Evolutionary conservation across 2,888 invertebrate species (phyloP), one percentile per base, ranked within the genome.

Genomic region (Calameuta idolon): DNA sequence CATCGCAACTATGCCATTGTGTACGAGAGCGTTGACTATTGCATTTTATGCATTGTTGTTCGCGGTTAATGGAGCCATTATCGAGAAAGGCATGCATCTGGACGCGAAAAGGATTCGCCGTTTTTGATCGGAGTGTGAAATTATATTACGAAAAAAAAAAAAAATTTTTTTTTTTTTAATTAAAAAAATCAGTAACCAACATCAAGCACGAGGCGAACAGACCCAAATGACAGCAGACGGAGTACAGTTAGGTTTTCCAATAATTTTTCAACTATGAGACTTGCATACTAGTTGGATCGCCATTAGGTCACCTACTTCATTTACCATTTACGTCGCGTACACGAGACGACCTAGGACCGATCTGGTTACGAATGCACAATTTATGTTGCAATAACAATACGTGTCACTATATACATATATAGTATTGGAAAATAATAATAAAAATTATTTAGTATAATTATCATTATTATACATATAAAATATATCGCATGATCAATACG

Each of bases 251-350:
- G 40, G 33, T 81, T 81, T 77, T 80, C 76, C 77, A 77, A 76
- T 73, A 78, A 80, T 80, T 80, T 80, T 78, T 78, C 78, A 78
- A 78, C 68, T 33, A 74, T 69, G 76, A 69, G 75, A 76, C 76
- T 69, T 68, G 77, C 73, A 75, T 76, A 23, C 77, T 12, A 34
- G 75, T 12, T 34, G 40, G 71, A 55, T 78, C 76, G 71, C 75
- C 73, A 69, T 40, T 77, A 75, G 87, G 85, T 87, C 87, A 86
- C 84, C 84, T 85, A 84, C 84, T 86, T 88, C 81, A 85, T 86
- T 87, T 85, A 85, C 85, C 86, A 89, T 90, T 88, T 83, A 80
- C 84, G 84, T 81, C 89, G 87, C 89, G 89, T 89, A 88, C 85
- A 80, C 83, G 84, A 86, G 83, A 83, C 86, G 83, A 76, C 82